phyloP scores from a whole-genome alignment of 2,888 invertebrate genomes.

The Tetropium fuscum region DNA sequence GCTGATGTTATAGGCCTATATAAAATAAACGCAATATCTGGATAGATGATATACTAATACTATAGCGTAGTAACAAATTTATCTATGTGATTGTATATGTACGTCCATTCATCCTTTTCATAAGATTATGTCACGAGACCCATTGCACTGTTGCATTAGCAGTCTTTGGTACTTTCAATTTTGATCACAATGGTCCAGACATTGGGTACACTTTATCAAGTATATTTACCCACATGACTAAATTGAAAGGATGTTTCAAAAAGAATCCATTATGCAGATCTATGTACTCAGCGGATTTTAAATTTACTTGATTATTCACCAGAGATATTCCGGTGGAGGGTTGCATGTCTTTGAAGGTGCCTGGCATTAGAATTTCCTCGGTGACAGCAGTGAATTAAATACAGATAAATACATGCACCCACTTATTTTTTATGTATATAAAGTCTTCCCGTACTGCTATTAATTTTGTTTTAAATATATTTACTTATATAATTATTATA shows the following conservation, averaged over 20 bases:
- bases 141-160: not conserved
- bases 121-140: too few species aligned
- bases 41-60: too few species aligned
- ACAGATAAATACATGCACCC: too few species aligned
- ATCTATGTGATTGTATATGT: too few species aligned
- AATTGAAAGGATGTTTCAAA: slow-evolving; percentile 8
- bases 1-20: too few species aligned
- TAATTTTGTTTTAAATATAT: too few species aligned
- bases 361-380: slow-evolving; percentile 8
- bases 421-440: too few species aligned
- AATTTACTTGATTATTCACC: slow-evolving; percentile 18
- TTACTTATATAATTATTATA: too few species aligned
- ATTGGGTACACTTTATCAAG: not conserved
- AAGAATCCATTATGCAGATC: slow-evolving; percentile 18
- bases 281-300: slow-evolving; percentile 17
- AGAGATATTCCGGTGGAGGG: slow-evolving; percentile 1
- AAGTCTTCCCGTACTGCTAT: too few species aligned
- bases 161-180: not conserved
- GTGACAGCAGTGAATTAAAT: not conserved
- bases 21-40: too few species aligned
- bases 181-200: not conserved
- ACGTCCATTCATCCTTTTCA: too few species aligned
- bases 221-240: slow-evolving; percentile 15
- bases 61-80: too few species aligned
- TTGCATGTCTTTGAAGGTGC: not conserved